Evolutionary conservation across 2,888 invertebrate genomes (phyloP).

Genomic region (Drosophila peninsularis): DNA sequence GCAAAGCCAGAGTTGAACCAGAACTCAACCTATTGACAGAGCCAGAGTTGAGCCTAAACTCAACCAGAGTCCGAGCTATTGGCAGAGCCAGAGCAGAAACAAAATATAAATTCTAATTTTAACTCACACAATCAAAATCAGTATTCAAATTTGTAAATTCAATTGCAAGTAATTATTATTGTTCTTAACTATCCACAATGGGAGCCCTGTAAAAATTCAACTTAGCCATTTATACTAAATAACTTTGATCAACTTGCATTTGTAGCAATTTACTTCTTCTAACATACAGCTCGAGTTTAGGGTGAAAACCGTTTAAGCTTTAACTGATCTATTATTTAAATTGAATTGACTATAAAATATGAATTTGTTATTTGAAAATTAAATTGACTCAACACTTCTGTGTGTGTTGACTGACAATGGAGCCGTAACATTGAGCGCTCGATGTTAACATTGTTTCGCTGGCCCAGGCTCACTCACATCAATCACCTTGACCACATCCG

Average conservation of each 20-base stretch:
- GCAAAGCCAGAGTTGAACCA: too few species aligned
- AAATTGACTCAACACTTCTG: constrained; percentile 1
- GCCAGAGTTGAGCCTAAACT: too few species aligned
- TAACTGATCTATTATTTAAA: background rate
- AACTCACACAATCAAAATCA: too few species aligned
- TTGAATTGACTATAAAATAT: background rate
- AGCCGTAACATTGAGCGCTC: constrained; percentile 4
- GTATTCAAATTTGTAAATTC: too few species aligned
- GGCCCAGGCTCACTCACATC: constrained; percentile 13
- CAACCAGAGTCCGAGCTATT: too few species aligned
- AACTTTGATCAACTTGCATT: background rate
- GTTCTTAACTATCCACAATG: too few species aligned
- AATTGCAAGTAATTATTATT: too few species aligned
- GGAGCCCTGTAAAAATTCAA: too few species aligned
- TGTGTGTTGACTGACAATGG: background rate
- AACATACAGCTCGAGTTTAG: background rate
- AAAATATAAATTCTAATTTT: too few species aligned
- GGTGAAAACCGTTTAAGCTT: background rate
- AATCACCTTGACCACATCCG: constrained; percentile 28
- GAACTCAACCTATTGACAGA: too few species aligned
- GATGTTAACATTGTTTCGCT: constrained; percentile 13
- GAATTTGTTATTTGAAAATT: background rate
- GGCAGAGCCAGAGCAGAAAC: too few species aligned
- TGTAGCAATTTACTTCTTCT: background rate
- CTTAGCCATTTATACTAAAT: too few species aligned